Base-by-base conservation (phyloP, 1,140 invertebrate genomes). In the Oscheius sp. region DNA sequence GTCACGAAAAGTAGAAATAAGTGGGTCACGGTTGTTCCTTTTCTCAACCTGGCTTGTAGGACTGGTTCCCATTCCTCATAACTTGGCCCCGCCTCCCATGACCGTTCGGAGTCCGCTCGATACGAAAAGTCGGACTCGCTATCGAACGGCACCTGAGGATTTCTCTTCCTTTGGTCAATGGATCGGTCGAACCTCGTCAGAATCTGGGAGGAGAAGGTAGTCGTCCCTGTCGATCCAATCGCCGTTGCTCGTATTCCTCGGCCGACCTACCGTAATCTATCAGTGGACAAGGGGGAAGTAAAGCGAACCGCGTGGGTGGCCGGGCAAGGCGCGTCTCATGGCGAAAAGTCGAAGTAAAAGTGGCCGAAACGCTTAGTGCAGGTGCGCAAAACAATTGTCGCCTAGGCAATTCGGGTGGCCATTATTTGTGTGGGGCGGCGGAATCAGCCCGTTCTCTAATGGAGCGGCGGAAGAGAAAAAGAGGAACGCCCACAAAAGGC, bases 161-260 rank as follows among this genome's bases (percentile, higher is more conserved):
- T n/a, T 67, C 49, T 35, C 55, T 49, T 34, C 36, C 65, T 38
- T 49, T 45, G n/a, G 45, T 67, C 28, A 46, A n/a, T n/a, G 65
- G 35, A 46, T 45, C 36, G 36, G 36, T 52, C 38, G 46, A 23
- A 45, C 65, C 36, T 71, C 69, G 61, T 62, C 45, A 10, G 69
- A 61, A 28, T 35, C 34, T 15, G 69, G 69, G 18, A 71, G 35
- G 31, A 71, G 63, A 29, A 58, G 36, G 34, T 58, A 45, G 31
- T 64, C 52, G 38, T 71, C 62, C 59, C 52, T 52, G 45, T 71
- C 69, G 64, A 71, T 71, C 69, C 69, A 71, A 42, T 35, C 58
- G 20, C 38, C 69, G 31, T 55, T 49, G 28, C 46, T 68, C 18
- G 66, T 55, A 58, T 68, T 55, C 18, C 38, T 29, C 36, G 66